Base-by-base conservation (phyloP, 2,797 vertebrate genomes). In the Thalassophryne amazonica region DNA sequence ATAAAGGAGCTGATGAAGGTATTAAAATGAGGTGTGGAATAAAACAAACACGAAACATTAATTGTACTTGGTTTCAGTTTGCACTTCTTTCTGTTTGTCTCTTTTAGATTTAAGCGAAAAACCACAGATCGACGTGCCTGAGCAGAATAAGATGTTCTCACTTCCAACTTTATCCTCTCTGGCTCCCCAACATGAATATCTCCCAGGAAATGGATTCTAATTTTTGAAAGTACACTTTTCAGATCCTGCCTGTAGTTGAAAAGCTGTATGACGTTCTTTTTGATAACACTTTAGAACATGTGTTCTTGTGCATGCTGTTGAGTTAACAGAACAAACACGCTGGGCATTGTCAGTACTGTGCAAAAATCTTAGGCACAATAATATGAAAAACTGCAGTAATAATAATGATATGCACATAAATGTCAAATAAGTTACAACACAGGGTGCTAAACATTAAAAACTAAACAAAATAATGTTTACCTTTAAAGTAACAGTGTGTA, bases 81-180 rank as follows among this genome's bases (percentile, higher is more conserved):
- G 10, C 1, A 4, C 31, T 12, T 19, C 7, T 45, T 5, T 78
- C 25, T 55, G 32, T 3, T 3, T 47, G 2, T 55, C 2, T 51
- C 65, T 81, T 84, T 19, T 24, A 95, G 94, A 83, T 80, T 39
- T 68, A 30, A 81, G 48, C 31, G 83, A 88, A 37, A 48, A 66
- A 19, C 21, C 67, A 5, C 33, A 28, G 19, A 64, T 63, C 53
- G 67, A 45, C 12, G 36, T 60, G 27, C 55, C 60, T 18, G 89
- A 86, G 60, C 70, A 58, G 61, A 68, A 70, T 38, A 78, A 76
- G 54, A 64, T 24, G 9, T 61, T 82, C 48, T 79, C 80, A 2
- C 9, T 54, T 61, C 20, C 81, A 22, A 55, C 69, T 36, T 71
- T 90, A 51, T 78, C 68, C 13, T 39, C 55, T 4, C 43, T 53